Evolutionary conservation across 2,888 invertebrate genomes (phyloP).

Genomic region (Allacma fusca): DNA sequence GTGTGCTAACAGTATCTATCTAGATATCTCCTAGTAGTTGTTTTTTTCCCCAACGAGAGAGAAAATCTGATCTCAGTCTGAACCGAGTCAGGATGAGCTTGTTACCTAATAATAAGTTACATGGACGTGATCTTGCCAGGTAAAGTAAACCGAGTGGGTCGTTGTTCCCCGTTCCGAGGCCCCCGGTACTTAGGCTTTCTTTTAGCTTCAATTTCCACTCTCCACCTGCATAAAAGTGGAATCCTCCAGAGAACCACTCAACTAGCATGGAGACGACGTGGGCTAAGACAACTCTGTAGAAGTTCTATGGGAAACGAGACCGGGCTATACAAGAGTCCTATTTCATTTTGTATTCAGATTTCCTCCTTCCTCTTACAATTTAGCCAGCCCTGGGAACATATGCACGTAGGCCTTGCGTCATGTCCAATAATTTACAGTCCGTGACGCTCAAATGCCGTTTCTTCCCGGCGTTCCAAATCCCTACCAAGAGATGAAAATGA

Average conservation of each 20-base stretch:
- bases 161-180: background rate
- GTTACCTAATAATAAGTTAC: constrained; percentile 10
- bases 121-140: constrained; percentile 2
- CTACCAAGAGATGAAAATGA: background rate
- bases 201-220: background rate
- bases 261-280: background rate
- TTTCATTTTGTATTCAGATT: background rate
- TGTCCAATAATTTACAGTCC: background rate
- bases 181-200: background rate
- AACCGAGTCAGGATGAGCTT: background rate
- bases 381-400: too few species aligned
- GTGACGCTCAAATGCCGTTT: background rate
- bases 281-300: background rate
- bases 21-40: too few species aligned
- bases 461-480: too few species aligned
- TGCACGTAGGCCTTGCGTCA: background rate
- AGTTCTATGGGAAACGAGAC: background rate
- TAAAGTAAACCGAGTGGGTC: background rate
- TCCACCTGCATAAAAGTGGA: background rate
- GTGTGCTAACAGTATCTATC: too few species aligned
- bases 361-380: background rate
- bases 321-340: too few species aligned
- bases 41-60: background rate
- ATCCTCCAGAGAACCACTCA: constrained; percentile 2
- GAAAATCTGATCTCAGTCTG: background rate